A percentile compares a stretch with the other conserved stretches of the same genome.
Conservation (phyloP, 2,797 vertebrate species). For the Channa striata region DNA sequence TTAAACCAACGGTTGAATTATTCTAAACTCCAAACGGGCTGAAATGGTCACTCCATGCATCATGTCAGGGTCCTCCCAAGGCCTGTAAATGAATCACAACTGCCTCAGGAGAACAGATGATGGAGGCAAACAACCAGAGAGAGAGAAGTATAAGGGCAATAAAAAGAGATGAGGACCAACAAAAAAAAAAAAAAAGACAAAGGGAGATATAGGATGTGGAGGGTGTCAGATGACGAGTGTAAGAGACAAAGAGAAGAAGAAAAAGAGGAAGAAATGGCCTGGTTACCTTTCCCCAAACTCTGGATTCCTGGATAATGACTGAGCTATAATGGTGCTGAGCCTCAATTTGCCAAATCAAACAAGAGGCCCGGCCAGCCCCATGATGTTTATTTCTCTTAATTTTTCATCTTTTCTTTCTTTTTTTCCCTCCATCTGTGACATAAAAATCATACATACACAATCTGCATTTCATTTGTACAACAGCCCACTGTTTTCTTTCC, state of each 20-base stretch:
- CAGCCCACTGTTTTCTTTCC: slow-evolving; percentile 65
- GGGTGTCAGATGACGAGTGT: slow-evolving; percentile 37
- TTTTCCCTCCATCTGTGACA: slow-evolving; percentile 66
- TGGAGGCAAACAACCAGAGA: slow-evolving; percentile 11
- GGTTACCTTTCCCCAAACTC: slow-evolving; percentile 71
- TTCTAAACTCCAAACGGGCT: slow-evolving; percentile 36
- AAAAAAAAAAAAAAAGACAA: slow-evolving; percentile 28
- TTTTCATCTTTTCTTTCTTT: slow-evolving; percentile 76
- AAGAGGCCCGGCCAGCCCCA: slow-evolving; percentile 75
- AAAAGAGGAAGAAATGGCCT: slow-evolving; percentile 62
- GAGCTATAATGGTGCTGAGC: slow-evolving; percentile 76
- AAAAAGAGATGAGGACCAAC: slow-evolving; percentile 20
- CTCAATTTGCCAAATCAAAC: slow-evolving; percentile 84
- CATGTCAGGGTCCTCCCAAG: slow-evolving; percentile 34
- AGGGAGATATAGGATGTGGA: slow-evolving; percentile 29
- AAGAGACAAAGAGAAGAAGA: slow-evolving; percentile 36
- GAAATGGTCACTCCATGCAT: slow-evolving; percentile 16
- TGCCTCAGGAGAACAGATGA: slow-evolving; percentile 12
- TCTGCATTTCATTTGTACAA: slow-evolving; percentile 81
- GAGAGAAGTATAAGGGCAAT: neutral
- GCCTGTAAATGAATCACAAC: slow-evolving; percentile 56
- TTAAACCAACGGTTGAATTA: slow-evolving; percentile 41
- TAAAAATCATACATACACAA: slow-evolving; percentile 77
- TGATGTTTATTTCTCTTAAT: slow-evolving; percentile 85
- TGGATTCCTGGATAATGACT: slow-evolving; percentile 87